Percentiles rank a stretch among this genome's conserved stretches.
Conservation (phyloP, 1,140 invertebrate species). For the Rhyacophila brunnea region DNA sequence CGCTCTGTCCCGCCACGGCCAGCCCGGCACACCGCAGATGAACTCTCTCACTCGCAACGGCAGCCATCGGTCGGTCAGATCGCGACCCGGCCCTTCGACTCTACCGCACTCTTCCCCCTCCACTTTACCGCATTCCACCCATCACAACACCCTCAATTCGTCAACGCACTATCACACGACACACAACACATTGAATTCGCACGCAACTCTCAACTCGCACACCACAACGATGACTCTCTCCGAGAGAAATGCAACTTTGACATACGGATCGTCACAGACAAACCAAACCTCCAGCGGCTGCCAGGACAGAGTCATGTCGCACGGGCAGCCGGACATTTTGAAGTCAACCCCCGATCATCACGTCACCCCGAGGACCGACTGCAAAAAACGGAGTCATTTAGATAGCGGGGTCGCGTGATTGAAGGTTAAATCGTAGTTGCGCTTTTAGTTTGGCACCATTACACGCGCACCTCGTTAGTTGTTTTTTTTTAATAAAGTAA, state of each 20-base stretch:
- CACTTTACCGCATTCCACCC: constrained; percentile 44
- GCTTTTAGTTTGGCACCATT: neutral
- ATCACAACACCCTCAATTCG: constrained; percentile 46
- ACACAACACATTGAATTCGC: constrained; percentile 57
- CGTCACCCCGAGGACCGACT: constrained; percentile 43
- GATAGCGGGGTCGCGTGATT: constrained; percentile 57
- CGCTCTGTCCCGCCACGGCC: constrained; percentile 58
- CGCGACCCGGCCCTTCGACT: constrained; percentile 37
- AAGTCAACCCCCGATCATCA: constrained; percentile 83
- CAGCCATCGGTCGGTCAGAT: constrained; percentile 56
- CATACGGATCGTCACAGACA: constrained; percentile 39
- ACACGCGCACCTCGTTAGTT: too few species aligned
- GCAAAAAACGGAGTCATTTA: constrained; percentile 56
- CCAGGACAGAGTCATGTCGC: constrained; percentile 48
- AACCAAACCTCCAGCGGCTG: constrained; percentile 37
- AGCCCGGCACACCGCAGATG: constrained; percentile 77
- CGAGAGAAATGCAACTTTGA: constrained; percentile 47
- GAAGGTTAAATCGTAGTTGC: constrained; percentile 26
- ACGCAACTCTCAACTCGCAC: constrained; percentile 50
- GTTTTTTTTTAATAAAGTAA: too few species aligned
- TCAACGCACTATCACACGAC: constrained; percentile 43
- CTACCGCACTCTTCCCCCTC: constrained; percentile 43
- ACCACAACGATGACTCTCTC: constrained; percentile 49
- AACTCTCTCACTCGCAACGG: constrained; percentile 77
- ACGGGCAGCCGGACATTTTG: constrained; percentile 74